Evolutionary conservation across 1,140 invertebrate species (phyloP).

Genomic region (Luehdorfia chinensis): DNA sequence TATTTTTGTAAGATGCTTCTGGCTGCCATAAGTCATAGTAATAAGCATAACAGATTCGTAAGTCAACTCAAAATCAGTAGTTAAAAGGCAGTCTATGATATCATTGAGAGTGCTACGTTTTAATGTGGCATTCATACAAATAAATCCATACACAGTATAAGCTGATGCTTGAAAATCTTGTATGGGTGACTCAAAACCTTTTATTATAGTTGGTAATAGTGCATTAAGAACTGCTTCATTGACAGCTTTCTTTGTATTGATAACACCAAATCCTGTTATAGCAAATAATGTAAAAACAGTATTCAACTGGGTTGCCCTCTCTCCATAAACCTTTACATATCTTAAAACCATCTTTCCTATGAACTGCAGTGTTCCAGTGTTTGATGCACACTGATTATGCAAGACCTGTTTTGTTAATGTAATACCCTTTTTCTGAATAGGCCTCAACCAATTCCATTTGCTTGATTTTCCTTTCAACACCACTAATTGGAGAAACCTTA

Average conservation of each 20-base stretch:
- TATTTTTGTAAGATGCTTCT: constrained; percentile 74
- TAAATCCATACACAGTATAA: constrained; percentile 85
- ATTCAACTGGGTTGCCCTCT: constrained; percentile 79
- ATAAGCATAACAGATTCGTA: constrained; percentile 79
- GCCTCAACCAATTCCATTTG: constrained; percentile 88
- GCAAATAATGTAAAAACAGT: constrained; percentile 89
- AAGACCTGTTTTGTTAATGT: constrained; percentile 84
- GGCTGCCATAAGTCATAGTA: constrained; percentile 79
- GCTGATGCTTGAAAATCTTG: constrained; percentile 84
- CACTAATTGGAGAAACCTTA: constrained; percentile 87
- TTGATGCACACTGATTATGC: constrained; percentile 83
- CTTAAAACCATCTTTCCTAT: constrained; percentile 83
- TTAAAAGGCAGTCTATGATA: constrained; percentile 80
- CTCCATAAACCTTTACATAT: constrained; percentile 81
- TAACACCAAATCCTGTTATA: constrained; percentile 82
- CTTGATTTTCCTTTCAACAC: constrained; percentile 79
- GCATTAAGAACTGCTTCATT: constrained; percentile 83
- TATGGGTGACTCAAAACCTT: constrained; percentile 82
- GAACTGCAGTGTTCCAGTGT: constrained; percentile 84
- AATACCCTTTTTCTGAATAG: constrained; percentile 85
- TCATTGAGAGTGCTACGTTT: constrained; percentile 79
- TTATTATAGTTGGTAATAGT: constrained; percentile 83
- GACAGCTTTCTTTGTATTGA: constrained; percentile 77
- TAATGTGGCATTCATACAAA: constrained; percentile 82
- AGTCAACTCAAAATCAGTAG: constrained; percentile 72